phyloP scores from a whole-genome alignment of 2,113 vertebrate genomes.

The Oncorhynchus clarkii region DNA sequence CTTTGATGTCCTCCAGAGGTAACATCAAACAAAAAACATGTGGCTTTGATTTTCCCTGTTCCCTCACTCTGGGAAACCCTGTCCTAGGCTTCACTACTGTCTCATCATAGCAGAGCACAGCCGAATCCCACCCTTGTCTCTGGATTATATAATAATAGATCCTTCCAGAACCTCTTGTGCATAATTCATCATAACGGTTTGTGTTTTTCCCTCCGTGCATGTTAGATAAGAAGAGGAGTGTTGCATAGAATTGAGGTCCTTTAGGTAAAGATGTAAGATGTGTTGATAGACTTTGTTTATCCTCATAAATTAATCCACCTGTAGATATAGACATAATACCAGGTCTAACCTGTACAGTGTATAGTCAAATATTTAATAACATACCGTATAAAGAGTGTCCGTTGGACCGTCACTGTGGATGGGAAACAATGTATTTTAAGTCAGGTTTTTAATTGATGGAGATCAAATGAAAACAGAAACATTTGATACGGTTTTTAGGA shows the following conservation, averaged over 20 bases:
- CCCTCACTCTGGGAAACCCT: constrained; percentile 8
- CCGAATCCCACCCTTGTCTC: not conserved
- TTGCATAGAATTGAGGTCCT: not conserved
- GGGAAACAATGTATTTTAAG: not conserved
- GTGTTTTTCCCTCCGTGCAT: not conserved
- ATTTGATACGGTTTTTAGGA: not conserved
- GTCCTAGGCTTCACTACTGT: not conserved
- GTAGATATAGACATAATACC: not conserved
- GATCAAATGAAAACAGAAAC: not conserved
- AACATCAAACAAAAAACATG: constrained; percentile 30
- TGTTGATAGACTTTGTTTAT: not conserved
- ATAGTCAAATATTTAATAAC: not conserved
- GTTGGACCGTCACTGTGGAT: not conserved
- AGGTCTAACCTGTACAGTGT: not conserved
- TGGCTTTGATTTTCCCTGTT: constrained; percentile 23
- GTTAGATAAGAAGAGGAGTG: not conserved
- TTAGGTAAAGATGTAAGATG: not conserved
- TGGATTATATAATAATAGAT: not conserved
- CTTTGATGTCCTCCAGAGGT: constrained; percentile 35
- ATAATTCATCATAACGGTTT: not conserved
- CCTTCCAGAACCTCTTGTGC: not conserved
- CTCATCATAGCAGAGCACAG: not conserved
- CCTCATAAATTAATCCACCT: not conserved
- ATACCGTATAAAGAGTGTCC: not conserved
- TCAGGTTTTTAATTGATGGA: not conserved